These are phyloP conservation scores for Colossoma macropomum DNA, from an alignment of 2,113 vertebrate species.

Conservation along the genomic window DNA sequence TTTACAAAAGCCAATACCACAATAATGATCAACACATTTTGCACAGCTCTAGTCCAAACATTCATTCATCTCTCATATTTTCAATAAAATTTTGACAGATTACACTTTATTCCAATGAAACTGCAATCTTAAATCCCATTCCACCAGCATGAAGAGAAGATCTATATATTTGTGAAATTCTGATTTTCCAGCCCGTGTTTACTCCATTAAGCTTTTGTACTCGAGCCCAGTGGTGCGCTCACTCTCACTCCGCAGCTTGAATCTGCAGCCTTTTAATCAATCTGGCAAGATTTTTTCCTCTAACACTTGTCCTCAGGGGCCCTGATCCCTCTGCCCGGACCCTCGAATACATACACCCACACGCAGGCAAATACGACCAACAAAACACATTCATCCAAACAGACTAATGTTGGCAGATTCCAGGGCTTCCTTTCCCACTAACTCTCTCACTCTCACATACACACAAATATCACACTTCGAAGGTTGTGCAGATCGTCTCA, in stretches of 20 bases:
- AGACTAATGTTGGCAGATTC: slow-evolving; percentile 9
- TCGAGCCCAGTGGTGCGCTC: background rate
- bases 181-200: slow-evolving; percentile 1
- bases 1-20: too few species aligned
- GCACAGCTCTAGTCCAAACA: too few species aligned
- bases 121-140: too few species aligned
- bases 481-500: background rate
- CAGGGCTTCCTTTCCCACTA: slow-evolving; percentile 31
- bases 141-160: too few species aligned
- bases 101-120: too few species aligned
- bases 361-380: slow-evolving; percentile 5
- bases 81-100: too few species aligned
- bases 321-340: background rate
- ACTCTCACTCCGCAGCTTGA: background rate
- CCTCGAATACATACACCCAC: slow-evolving; percentile 34
- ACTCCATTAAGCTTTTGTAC: background rate
- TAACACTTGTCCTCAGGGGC: background rate
- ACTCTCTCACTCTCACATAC: slow-evolving; percentile 7
- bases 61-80: too few species aligned
- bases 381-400: slow-evolving; percentile 17
- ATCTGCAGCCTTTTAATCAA: slow-evolving; percentile 30
- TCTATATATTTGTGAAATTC: too few species aligned
- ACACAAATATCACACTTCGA: slow-evolving; percentile 36
- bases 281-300: slow-evolving; percentile 20
- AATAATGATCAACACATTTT: too few species aligned